Evolutionary conservation across 2,113 vertebrate genomes (phyloP).

Genomic region (Cnemophilus loriae): DNA sequence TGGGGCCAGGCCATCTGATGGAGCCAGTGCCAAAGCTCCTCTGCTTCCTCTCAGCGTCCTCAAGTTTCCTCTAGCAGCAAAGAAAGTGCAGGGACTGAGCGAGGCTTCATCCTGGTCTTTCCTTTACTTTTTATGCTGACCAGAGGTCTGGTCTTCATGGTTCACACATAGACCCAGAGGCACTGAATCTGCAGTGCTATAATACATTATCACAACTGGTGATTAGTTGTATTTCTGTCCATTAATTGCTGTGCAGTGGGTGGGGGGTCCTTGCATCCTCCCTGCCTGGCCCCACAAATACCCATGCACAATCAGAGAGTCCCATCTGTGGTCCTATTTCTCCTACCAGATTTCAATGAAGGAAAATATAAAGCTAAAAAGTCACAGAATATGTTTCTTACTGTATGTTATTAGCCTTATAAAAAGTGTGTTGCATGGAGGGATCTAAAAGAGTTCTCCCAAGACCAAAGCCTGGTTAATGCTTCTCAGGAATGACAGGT

Average conservation of each 20-base stretch:
- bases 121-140: neutral
- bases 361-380: neutral
- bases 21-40: neutral
- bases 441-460: neutral
- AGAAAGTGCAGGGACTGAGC: neutral
- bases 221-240: neutral
- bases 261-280: neutral
- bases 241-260: neutral
- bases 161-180: neutral
- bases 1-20: neutral
- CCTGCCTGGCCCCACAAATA: fast-evolving
- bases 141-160: neutral
- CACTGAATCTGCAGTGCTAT: neutral
- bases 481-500: neutral
- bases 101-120: neutral
- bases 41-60: neutral
- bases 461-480: neutral
- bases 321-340: neutral
- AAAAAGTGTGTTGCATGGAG: neutral
- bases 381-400: neutral
- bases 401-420: neutral
- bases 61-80: neutral
- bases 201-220: neutral
- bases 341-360: neutral
- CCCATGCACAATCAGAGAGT: neutral